Evolutionary conservation across 1,140 invertebrate species (phyloP), one percentile per base, ranked within the genome.

Genomic region (Eumaeus atala): DNA sequence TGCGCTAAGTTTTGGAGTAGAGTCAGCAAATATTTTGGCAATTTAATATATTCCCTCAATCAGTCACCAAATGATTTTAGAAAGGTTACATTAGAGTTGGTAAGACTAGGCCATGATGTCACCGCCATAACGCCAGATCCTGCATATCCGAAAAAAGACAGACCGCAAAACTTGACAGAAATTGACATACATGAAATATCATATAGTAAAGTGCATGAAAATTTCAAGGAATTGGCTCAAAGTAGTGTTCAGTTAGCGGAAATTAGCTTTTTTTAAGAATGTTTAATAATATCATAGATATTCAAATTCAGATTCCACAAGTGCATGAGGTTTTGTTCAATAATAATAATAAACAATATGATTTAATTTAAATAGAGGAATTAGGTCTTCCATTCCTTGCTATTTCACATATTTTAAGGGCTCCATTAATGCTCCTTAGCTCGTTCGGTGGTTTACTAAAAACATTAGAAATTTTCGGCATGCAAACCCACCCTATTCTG

Each of bases 401-500:
- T 5, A 38, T 62, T 16, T 51, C 55, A 9, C 37, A 62, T 35
- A 9, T 60, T 36, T 48, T 55, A n/a, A 58, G 58, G 21, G 58
- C 52, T 10, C 58, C 62, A 9, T 48, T 55, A 9, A 58, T 64
- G 10, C 10, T 51, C 9, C 38, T 64, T 0, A 64, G 62, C 42
- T 60, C 62, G 7, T 49, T 58, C 8, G 54, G 51, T 10, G 40
- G 34, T 28, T 18, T 57, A 17, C 28, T 34, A 10, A 40, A 38
- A 33, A 47, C 51, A 16, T 33, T 48, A 7, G 34, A 64, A 16
- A 34, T 28, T 33, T 21, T 64, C 21, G 62, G 62, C 12, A 52
- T 55, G 9, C 52, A 58, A 16, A 44, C 51, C 35, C 62, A 60
- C 21, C 58, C 62, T 36, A 40, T 64, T 21, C 16, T 64, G 3